Evolutionary conservation across 2,797 vertebrate genomes (phyloP).

Genomic region (Cryptoblepharus egeriae): DNA sequence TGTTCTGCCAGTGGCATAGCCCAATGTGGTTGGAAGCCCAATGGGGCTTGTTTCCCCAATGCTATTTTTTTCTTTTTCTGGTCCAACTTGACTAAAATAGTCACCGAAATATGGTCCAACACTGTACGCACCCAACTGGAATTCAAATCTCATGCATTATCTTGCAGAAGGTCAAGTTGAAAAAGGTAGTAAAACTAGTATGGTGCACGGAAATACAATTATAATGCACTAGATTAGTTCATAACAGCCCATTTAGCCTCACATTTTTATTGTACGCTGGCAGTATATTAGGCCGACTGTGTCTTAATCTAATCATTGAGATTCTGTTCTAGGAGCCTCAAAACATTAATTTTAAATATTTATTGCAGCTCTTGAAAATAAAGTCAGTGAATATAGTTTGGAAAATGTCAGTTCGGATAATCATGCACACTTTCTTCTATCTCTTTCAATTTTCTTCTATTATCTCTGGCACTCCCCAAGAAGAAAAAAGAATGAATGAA

Average conservation of each 20-base stretch:
- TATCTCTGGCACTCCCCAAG: slow-evolving; percentile 2
- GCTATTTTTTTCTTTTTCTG: not conserved
- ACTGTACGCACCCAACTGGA: not conserved
- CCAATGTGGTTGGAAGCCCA: too few species aligned
- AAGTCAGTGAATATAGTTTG: slow-evolving; percentile 35
- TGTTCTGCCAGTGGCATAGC: too few species aligned
- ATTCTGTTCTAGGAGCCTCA: slow-evolving; percentile 54
- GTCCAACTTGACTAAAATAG: not conserved
- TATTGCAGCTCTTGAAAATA: slow-evolving; percentile 51
- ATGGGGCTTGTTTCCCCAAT: not conserved
- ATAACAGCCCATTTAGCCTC: slow-evolving; percentile 61
- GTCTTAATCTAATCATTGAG: slow-evolving; percentile 52
- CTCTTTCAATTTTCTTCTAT: slow-evolving; percentile 5
- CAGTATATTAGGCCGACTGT: slow-evolving; percentile 47
- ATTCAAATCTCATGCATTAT: slow-evolving; percentile 23
- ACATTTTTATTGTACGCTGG: slow-evolving; percentile 53
- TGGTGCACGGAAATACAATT: slow-evolving; percentile 51
- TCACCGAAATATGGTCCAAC: not conserved
- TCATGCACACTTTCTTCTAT: slow-evolving; percentile 14
- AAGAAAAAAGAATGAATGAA: not conserved
- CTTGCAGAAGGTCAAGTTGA: slow-evolving; percentile 28
- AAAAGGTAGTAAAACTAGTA: slow-evolving; percentile 42
- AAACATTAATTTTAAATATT: slow-evolving; percentile 65
- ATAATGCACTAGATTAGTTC: slow-evolving; percentile 52
- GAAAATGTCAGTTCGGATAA: slow-evolving; percentile 51